Percentiles rank a stretch among this genome's conserved stretches.
Conservation (phyloP, 2,888 invertebrate genomes). For the Drosophila ezoana region DNA sequence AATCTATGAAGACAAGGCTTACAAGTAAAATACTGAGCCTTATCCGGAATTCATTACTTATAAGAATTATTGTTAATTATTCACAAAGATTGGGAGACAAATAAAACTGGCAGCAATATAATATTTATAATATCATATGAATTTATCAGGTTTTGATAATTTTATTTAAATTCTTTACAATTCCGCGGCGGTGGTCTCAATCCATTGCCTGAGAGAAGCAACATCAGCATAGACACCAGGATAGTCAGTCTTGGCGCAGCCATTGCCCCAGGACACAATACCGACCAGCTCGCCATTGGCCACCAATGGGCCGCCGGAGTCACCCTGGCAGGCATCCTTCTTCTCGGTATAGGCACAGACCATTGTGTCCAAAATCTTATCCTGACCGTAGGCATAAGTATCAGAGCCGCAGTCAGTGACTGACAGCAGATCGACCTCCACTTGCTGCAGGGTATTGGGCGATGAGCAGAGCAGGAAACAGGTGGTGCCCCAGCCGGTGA, state of each 20-base stretch:
- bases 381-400: conserved; percentile 56
- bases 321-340: conserved; percentile 84
- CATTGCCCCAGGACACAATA: conserved; percentile 84
- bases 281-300: conserved; percentile 73
- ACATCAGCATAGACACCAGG: conserved; percentile 83
- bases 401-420: conserved; percentile 28
- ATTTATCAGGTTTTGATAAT: neutral
- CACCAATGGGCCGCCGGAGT: conserved; percentile 84
- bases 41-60: too few species aligned
- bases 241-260: conserved; percentile 77
- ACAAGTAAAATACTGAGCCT: too few species aligned
- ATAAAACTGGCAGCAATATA: too few species aligned
- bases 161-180: conserved; percentile 54
- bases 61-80: too few species aligned
- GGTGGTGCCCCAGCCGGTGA: conserved; percentile 84
- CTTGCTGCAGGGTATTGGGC: conserved; percentile 50
- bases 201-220: conserved; percentile 64
- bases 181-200: conserved; percentile 29
- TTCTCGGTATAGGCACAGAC: conserved; percentile 76
- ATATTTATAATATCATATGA: neutral
- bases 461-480: conserved; percentile 63
- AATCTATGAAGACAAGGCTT: too few species aligned
- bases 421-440: conserved; percentile 62
- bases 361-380: conserved; percentile 74
- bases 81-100: too few species aligned